A percentile compares a stretch with the other conserved stretches of the same genome.
phyloP scores from a whole-genome alignment of 2,888 invertebrate genomes.

The Dolichopus griseipennis region DNA sequence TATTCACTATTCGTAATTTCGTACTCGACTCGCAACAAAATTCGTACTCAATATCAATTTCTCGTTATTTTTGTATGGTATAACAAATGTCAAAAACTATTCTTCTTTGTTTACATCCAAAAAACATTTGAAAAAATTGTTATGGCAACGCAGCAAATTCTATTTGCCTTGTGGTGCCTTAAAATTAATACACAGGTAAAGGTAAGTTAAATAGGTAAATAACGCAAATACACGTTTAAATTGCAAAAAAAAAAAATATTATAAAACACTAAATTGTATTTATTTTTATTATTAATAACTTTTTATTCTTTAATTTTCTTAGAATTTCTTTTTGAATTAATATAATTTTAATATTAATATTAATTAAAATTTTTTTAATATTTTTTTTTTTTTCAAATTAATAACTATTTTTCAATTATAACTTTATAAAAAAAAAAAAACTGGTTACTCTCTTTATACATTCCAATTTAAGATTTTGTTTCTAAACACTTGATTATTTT shows the following conservation, averaged over 20 bases:
- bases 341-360: no score
- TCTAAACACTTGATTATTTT: background rate
- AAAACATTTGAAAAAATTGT: background rate
- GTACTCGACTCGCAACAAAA: no score
- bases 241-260: background rate
- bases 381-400: no score
- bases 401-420: no score
- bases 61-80: no score
- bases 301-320: no score
- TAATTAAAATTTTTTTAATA: no score
- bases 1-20: no score
- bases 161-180: background rate
- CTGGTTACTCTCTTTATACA: background rate
- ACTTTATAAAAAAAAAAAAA: background rate
- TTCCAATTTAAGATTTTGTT: background rate
- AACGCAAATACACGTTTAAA: background rate
- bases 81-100: background rate
- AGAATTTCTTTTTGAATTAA: no score
- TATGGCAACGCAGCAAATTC: constrained; percentile 4
- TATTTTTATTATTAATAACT: background rate
- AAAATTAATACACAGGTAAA: background rate
- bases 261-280: background rate
- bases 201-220: background rate
- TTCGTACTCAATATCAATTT: no score
- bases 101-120: background rate